Conservation (phyloP, 2,888 invertebrate genomes). For the Callinectes sapidus region DNA sequence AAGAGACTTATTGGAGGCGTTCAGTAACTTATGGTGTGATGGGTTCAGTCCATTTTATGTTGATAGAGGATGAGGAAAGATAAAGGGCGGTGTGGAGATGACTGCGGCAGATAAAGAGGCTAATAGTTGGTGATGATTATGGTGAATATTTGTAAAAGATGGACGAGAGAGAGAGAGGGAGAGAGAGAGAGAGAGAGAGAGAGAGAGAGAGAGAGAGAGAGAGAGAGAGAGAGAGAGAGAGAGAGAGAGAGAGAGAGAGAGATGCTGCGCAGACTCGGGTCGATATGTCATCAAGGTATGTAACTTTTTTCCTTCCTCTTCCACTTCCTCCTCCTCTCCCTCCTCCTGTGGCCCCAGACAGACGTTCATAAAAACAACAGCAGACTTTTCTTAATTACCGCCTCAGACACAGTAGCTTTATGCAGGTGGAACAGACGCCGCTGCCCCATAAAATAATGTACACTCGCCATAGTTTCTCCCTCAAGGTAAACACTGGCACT, state of each 20-base stretch:
- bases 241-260: constrained; percentile 43
- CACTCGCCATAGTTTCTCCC: constrained; percentile 27
- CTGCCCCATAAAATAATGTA: not conserved
- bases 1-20: not conserved
- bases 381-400: constrained; percentile 36
- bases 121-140: constrained; percentile 26
- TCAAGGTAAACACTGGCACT: constrained; percentile 26
- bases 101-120: constrained; percentile 26
- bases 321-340: constrained; percentile 44
- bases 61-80: not conserved
- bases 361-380: constrained; percentile 34
- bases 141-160: constrained; percentile 1
- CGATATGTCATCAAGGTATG: constrained; percentile 69
- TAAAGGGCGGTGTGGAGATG: constrained; percentile 26
- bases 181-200: not conserved
- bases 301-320: constrained; percentile 52
- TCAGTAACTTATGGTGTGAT: constrained; percentile 21
- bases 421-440: constrained; percentile 29
- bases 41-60: constrained; percentile 31
- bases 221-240: constrained; percentile 39
- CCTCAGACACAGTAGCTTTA: constrained; percentile 24
- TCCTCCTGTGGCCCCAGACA: constrained; percentile 43
- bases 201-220: constrained; percentile 41
- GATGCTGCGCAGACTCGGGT: constrained; percentile 63
- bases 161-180: constrained; percentile 31